These are phyloP conservation scores for Capitulum mitella DNA, from an alignment of 2,888 invertebrate genomes.

Conservation along the genomic window DNA sequence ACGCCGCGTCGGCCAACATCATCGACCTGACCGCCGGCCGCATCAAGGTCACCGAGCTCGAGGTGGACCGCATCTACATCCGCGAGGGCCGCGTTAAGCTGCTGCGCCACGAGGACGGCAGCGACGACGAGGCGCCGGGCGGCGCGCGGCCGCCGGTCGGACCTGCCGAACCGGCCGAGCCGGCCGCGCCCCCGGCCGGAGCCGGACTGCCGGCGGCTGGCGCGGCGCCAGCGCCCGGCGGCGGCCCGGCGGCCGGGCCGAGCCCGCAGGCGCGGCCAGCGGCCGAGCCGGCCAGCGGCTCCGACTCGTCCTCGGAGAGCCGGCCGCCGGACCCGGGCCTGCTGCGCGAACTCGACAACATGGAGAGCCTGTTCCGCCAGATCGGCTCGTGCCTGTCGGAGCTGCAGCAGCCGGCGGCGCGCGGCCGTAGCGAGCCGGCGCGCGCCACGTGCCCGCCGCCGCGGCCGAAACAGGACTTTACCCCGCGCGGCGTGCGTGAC, in stretches of 20 bases:
- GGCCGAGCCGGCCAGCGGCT: background rate
- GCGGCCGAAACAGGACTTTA: background rate
- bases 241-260: background rate
- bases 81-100: conserved; percentile 10
- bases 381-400: conserved; percentile 12
- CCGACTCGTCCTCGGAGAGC: background rate
- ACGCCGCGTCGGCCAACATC: conserved; percentile 18
- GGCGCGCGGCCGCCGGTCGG: background rate
- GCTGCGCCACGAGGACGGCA: background rate
- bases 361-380: background rate
- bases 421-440: background rate
- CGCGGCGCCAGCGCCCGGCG: background rate
- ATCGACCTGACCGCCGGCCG: conserved; percentile 15
- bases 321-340: background rate
- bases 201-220: background rate
- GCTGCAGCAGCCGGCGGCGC: background rate
- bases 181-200: background rate
- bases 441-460: background rate
- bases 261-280: background rate
- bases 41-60: conserved; percentile 23
- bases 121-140: background rate
- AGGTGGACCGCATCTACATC: conserved; percentile 22
- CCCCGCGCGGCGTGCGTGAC: background rate
- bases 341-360: background rate
- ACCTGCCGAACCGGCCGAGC: too few species aligned